Conservation (phyloP, 2,113 vertebrate genomes). For the Alectura lathami region DNA sequence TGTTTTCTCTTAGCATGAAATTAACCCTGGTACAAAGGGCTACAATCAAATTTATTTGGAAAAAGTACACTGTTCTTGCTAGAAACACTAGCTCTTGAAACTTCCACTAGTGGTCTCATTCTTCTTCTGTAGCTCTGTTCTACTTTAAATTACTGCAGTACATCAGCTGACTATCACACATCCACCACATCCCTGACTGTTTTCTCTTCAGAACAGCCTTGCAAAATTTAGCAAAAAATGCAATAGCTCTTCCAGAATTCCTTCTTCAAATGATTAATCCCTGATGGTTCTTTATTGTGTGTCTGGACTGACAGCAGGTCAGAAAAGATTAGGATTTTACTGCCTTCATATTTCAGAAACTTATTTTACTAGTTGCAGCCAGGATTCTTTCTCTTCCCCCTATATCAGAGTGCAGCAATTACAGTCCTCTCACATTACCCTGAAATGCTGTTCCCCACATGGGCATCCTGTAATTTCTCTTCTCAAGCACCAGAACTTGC, state of each 20-base stretch:
- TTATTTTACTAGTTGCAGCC: conserved; percentile 29
- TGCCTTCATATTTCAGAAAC: conserved; percentile 19
- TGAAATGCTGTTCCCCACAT: not conserved
- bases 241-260: not conserved
- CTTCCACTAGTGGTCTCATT: conserved; percentile 7
- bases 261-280: conserved; percentile 30
- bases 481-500: not conserved
- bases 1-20: not conserved
- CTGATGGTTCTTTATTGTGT: not conserved
- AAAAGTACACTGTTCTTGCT: not conserved
- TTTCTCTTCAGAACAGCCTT: conserved; percentile 29
- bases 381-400: conserved; percentile 8
- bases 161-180: not conserved
- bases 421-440: conserved; percentile 2
- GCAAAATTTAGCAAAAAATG: conserved; percentile 12
- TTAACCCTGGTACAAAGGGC: not conserved
- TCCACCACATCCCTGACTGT: not conserved
- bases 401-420: conserved; percentile 5
- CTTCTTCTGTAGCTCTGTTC: not conserved
- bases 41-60: not conserved
- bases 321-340: conserved; percentile 47
- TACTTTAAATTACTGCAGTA: not conserved
- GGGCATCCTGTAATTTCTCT: conserved; percentile 33
- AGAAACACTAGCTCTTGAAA: not conserved
- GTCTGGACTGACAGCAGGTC: not conserved